Evolutionary conservation across 2,113 vertebrate species (phyloP).

Genomic region (Crotophaga sulcirostris): DNA sequence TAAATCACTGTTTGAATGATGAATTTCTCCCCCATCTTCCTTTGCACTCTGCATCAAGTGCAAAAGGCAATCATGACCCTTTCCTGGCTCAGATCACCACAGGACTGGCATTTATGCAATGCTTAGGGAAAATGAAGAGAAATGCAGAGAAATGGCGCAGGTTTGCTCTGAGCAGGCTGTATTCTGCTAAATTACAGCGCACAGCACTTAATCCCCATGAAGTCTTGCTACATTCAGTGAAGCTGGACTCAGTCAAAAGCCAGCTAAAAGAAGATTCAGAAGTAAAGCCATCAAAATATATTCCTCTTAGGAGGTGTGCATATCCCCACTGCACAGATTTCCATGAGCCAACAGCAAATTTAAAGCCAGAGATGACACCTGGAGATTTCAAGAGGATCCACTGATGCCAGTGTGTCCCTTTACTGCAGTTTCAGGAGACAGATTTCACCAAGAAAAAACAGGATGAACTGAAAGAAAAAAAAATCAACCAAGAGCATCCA

Average conservation of each 20-base stretch:
- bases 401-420: background rate
- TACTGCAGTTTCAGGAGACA: background rate
- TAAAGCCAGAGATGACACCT: background rate
- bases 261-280: background rate
- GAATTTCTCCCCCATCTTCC: background rate
- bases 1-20: background rate
- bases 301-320: background rate
- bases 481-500: no score
- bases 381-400: background rate
- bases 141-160: background rate
- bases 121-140: background rate
- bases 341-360: background rate
- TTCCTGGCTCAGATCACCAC: background rate
- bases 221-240: background rate
- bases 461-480: background rate
- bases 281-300: background rate
- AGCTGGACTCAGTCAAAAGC: background rate
- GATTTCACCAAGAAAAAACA: background rate
- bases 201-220: background rate
- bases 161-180: background rate
- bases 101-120: background rate
- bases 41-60: background rate
- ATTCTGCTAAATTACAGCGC: background rate
- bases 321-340: background rate
- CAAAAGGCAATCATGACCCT: background rate